A percentile compares a stretch with the other conserved stretches of the same genome.
phyloP scores from a whole-genome alignment of 2,113 vertebrate species.

The Etheostoma cragini region DNA sequence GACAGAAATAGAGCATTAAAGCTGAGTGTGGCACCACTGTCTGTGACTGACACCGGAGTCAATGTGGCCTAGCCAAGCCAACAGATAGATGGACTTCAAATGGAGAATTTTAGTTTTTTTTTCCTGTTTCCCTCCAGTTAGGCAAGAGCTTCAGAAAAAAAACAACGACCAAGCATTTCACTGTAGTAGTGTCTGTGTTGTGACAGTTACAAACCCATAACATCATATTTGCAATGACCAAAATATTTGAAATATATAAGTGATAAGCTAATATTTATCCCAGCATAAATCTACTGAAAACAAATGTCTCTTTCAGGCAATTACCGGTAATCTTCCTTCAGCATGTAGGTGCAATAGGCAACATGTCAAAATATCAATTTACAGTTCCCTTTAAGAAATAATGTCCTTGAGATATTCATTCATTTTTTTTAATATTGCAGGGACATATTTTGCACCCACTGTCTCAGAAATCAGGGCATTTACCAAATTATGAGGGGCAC shows the following conservation, averaged over 20 bases:
- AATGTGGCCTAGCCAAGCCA: conserved; percentile 8
- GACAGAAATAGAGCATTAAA: conserved; percentile 34
- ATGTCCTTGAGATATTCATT: not conserved
- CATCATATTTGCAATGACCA: not conserved
- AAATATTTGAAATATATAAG: not conserved
- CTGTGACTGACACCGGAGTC: conserved; percentile 16
- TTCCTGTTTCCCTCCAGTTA: not conserved
- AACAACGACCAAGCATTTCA: not conserved
- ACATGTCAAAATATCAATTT: not conserved
- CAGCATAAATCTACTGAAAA: not conserved
- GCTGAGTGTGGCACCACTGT: conserved; percentile 12
- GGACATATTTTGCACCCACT: no score
- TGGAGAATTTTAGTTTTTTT: not conserved
- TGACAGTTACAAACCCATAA: conserved; percentile 17
- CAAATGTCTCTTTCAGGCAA: not conserved
- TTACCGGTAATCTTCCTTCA: not conserved
- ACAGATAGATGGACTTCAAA: conserved; percentile 20
- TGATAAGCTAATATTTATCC: not conserved
- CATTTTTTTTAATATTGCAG: no score
- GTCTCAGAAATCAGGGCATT: no score
- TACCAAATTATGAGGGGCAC: no score
- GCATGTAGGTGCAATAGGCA: not conserved
- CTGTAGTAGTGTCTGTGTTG: not conserved
- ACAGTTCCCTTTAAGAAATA: not conserved
- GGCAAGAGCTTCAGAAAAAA: conserved; percentile 19